These are phyloP conservation scores for Falcunculus frontatus DNA, from an alignment of 2,113 vertebrate species.

Conservation along the genomic window DNA sequence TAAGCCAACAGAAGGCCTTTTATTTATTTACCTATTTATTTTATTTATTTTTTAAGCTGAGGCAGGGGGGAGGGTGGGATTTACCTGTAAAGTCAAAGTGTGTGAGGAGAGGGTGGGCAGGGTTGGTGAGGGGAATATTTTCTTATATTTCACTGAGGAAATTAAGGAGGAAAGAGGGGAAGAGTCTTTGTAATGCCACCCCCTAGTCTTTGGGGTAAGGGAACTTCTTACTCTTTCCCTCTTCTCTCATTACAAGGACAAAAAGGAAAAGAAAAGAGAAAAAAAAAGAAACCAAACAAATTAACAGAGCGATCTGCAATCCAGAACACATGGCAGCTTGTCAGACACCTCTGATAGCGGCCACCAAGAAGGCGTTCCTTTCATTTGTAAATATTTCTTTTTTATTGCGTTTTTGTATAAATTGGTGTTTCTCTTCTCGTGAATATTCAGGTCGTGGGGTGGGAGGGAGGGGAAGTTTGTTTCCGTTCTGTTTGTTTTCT, in stretches of 20 bases:
- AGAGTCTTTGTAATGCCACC: slow-evolving; percentile 40
- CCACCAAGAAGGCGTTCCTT: slow-evolving; percentile 74
- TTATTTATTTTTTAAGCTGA: slow-evolving; percentile 67
- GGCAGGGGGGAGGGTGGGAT: slow-evolving; percentile 23
- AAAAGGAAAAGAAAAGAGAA: neutral
- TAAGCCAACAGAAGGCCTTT: slow-evolving; percentile 72
- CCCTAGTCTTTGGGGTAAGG: neutral
- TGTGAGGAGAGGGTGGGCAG: slow-evolving; percentile 36
- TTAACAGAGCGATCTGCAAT: slow-evolving; percentile 75
- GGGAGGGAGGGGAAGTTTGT: slow-evolving; percentile 65
- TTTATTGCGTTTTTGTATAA: slow-evolving; percentile 81
- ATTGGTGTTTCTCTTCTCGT: slow-evolving; percentile 78
- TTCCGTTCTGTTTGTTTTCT: slow-evolving; percentile 68
- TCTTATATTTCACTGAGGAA: slow-evolving; percentile 62
- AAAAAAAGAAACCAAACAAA: slow-evolving; percentile 64
- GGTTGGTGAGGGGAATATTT: slow-evolving; percentile 36
- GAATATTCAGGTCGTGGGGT: slow-evolving; percentile 75
- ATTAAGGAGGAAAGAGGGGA: slow-evolving; percentile 49
- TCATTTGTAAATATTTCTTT: slow-evolving; percentile 83
- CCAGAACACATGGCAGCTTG: slow-evolving; percentile 69
- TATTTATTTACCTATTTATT: slow-evolving; percentile 47
- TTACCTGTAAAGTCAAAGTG: slow-evolving; percentile 59
- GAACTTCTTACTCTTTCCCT: slow-evolving; percentile 51
- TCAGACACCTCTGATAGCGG: slow-evolving; percentile 51
- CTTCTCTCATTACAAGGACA: slow-evolving; percentile 62